phyloP scores from a whole-genome alignment of 2,797 vertebrate species.

The Pipistrellus pipistrellus region DNA sequence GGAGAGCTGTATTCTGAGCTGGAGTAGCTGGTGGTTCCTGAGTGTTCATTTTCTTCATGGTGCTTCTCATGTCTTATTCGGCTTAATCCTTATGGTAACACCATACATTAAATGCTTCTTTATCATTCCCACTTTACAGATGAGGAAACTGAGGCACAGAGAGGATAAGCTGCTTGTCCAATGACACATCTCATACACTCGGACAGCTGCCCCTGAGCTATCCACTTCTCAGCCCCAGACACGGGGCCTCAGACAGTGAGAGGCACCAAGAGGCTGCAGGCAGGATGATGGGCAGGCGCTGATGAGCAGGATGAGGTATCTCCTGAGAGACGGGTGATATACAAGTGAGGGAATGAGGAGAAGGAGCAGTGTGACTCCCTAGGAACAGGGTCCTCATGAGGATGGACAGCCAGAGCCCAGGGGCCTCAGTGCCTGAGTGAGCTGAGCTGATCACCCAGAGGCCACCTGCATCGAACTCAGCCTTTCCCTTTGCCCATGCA shows the following conservation, averaged over 20 bases:
- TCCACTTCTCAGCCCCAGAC: accelerated
- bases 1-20: accelerated
- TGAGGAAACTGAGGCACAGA: not conserved
- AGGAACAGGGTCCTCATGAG: accelerated
- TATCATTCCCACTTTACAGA: not conserved
- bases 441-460: accelerated
- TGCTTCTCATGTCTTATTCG: not conserved
- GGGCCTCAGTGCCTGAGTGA: accelerated
- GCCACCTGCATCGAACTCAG: not conserved
- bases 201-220: not conserved
- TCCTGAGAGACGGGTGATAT: accelerated
- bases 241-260: not conserved
- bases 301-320: not conserved
- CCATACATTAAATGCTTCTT: too few species aligned
- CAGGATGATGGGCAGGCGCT: accelerated
- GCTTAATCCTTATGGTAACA: not conserved
- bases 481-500: accelerated
- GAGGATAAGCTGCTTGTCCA: not conserved
- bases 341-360: not conserved
- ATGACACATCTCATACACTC: accelerated
- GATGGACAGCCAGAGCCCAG: accelerated
- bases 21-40: not conserved
- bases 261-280: not conserved
- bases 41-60: accelerated
- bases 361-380: not conserved